A percentile compares a stretch with the other conserved stretches of the same genome.
These are phyloP conservation scores for Mya arenaria DNA, from an alignment of 1,140 invertebrate genomes.

Conservation along the genomic window DNA sequence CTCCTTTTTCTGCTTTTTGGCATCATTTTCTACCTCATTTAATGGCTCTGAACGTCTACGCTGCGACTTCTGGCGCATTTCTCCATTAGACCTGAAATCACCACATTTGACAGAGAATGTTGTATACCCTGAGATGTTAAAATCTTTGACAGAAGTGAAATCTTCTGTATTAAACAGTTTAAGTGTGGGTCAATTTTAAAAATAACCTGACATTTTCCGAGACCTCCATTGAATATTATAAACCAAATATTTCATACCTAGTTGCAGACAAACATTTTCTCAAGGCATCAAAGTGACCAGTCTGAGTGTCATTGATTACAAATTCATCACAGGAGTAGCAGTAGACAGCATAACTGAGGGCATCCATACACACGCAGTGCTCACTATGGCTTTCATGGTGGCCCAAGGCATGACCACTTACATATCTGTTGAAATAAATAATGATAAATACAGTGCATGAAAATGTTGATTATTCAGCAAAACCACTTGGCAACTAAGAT, in stretches of 20 bases:
- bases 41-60: slow-evolving; percentile 1
- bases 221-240: not conserved
- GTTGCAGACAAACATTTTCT: slow-evolving; percentile 76
- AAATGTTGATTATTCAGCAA: too few relatives aligned
- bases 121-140: not conserved
- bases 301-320: slow-evolving; percentile 88
- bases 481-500: too few relatives aligned
- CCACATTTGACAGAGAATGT: not conserved
- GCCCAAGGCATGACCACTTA: slow-evolving; percentile 88
- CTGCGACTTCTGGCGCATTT: slow-evolving; percentile 15
- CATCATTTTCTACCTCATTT: slow-evolving; percentile 31
- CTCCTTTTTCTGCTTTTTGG: slow-evolving; percentile 63
- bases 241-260: slow-evolving; percentile 52
- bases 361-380: slow-evolving; percentile 90
- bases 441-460: too few relatives aligned
- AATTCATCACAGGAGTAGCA: slow-evolving; percentile 92
- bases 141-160: not conserved
- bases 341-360: slow-evolving; percentile 88
- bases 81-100: slow-evolving; percentile 20
- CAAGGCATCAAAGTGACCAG: slow-evolving; percentile 85
- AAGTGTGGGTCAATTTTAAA: too few relatives aligned
- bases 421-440: slow-evolving; percentile 83
- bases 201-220: not conserved
- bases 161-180: not conserved
- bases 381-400: slow-evolving; percentile 85